Evolutionary conservation across 2,888 invertebrate species (phyloP), one percentile per base, ranked within the genome.

Genomic region (Athetis lepigone): DNA sequence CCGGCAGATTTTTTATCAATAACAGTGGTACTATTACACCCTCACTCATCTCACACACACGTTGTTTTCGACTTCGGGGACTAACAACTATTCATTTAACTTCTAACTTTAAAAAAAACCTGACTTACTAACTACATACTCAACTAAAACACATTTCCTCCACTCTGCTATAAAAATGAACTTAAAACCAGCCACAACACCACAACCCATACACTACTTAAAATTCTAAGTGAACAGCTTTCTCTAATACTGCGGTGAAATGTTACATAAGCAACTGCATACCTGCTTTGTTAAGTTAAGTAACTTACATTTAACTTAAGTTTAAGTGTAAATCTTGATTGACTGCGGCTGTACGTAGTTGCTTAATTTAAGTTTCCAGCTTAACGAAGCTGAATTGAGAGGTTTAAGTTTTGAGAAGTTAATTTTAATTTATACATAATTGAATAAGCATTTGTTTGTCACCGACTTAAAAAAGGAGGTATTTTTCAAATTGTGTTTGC

Each of bases 241-340:
- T 50, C 59, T 19, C 25, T 55, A 68, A 68, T 46, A 75, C 60
- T 69, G 70, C 70, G 43, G 70, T 21, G 21, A 40, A 54, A 21
- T 23, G 42, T 75, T 75, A 75, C 37, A 54, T 71, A 71, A 71
- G 18, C 29, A 47, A 39, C 70, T 45, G 70, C 70, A 69, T 36
- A 47, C 75, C 55, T 69, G 55, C 23, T 25, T 9, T 13, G 23
- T 45, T 29, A n/a, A n/a, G 33, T 21, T 42, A 33, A 75, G 51
- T 56, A 39, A 75, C 58, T 29, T 37, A 59, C 21, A 46, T 33
- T 33, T 45, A 16, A 16, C 21, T 56, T 49, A 70, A 75, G 40
- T 61, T 57, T 19, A 45, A 40, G 19, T 25, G 52, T 70, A 61
- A 50, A 50, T 56, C 70, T 54, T 57, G 62, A 70, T 75, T 70